phyloP scores from a whole-genome alignment of 37 sponge, comb jelly and placozoan species.

The Tethya wilhelma region DNA sequence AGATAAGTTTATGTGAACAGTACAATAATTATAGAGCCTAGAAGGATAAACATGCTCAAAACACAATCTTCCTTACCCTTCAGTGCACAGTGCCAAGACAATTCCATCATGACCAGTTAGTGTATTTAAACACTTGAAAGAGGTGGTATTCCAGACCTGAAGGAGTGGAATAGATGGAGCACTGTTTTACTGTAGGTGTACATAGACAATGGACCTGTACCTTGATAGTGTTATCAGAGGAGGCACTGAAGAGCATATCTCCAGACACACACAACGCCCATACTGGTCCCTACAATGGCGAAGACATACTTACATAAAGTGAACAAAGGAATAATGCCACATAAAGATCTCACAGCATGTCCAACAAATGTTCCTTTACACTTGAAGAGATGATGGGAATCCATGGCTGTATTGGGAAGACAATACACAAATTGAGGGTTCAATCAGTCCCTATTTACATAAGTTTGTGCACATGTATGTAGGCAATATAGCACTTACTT shows the following conservation, averaged over 20 bases:
- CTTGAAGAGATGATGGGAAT: slow-evolving; percentile 87
- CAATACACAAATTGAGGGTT: too few relatives aligned
- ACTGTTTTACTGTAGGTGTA: not conserved
- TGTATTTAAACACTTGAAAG: slow-evolving; percentile 88
- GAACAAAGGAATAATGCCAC: too few relatives aligned
- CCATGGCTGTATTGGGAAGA: slow-evolving; percentile 66
- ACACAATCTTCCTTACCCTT: slow-evolving; percentile 65
- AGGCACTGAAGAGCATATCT: slow-evolving; percentile 92
- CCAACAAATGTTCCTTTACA: slow-evolving; percentile 99
- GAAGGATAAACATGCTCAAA: too few relatives aligned
- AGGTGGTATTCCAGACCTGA: slow-evolving; percentile 91
- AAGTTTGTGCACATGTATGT: not conserved
- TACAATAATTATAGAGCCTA: too few relatives aligned
- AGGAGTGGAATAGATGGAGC: not conserved
- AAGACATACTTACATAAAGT: too few relatives aligned
- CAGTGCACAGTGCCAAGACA: slow-evolving; percentile 84
- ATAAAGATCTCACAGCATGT: slow-evolving; percentile 82
- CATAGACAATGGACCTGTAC: slow-evolving; percentile 39
- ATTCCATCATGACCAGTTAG: slow-evolving; percentile 90
- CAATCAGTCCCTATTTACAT: not conserved
- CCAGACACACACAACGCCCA: slow-evolving; percentile 86
- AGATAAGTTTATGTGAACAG: too few relatives aligned
- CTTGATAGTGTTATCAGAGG: slow-evolving; percentile 96
- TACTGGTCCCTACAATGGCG: slow-evolving; percentile 81
- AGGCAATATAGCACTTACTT: slow-evolving; percentile 51